phyloP scores from a whole-genome alignment of 2,888 invertebrate genomes.

The Microchrysa polita region DNA sequence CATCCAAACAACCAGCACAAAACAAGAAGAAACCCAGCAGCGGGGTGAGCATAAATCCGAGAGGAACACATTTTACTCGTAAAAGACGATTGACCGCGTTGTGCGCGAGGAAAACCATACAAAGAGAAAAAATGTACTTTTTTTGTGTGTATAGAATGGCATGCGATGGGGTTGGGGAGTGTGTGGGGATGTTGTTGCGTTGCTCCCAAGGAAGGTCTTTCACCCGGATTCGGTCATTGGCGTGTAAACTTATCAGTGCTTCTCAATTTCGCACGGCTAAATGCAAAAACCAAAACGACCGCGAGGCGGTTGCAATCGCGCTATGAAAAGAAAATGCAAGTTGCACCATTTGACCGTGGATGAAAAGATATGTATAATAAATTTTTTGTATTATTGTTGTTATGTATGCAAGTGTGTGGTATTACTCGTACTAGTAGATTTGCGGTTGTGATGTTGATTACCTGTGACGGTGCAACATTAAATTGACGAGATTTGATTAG shows the following conservation, averaged over 20 bases:
- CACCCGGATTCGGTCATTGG: constrained; percentile 66
- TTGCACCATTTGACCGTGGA: constrained; percentile 5
- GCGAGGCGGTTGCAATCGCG: not conserved
- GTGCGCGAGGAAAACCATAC: constrained; percentile 20
- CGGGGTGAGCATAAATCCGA: not conserved
- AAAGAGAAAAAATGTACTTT: not conserved
- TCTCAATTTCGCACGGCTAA: constrained; percentile 39
- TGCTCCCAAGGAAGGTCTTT: constrained; percentile 62
- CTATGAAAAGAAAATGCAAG: constrained; percentile 31
- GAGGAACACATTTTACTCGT: too few species aligned
- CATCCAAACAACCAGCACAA: not conserved
- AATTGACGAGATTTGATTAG: constrained; percentile 27
- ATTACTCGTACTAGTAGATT: constrained; percentile 4
- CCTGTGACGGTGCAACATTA: constrained; percentile 15
- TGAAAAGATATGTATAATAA: not conserved
- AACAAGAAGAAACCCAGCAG: too few species aligned
- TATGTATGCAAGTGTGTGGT: too few species aligned
- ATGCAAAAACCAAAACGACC: not conserved
- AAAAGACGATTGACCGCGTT: constrained; percentile 27
- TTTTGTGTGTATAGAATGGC: not conserved
- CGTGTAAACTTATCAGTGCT: constrained; percentile 58
- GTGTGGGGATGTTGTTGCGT: constrained; percentile 36
- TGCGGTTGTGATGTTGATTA: constrained; percentile 36
- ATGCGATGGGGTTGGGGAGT: constrained; percentile 21
- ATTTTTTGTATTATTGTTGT: too few species aligned